These are phyloP conservation scores for Cheirogaleus medius DNA, from an alignment of 2,113 vertebrate genomes.

Conservation along the genomic window DNA sequence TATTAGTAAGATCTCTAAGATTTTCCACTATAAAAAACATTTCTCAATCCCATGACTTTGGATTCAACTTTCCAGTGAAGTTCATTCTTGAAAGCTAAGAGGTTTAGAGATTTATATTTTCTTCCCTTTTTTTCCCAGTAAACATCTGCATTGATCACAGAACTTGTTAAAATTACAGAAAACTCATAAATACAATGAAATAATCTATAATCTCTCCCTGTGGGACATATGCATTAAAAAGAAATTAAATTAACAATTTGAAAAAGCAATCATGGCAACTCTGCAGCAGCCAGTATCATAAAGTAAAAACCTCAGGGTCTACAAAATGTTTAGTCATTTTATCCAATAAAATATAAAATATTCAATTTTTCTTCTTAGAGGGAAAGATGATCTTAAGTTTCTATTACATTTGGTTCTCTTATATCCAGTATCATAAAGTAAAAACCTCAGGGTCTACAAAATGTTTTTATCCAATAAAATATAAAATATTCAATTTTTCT, in stretches of 20 bases:
- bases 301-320: background rate
- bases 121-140: background rate
- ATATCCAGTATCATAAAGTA: constrained; percentile 12
- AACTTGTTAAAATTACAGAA: constrained; percentile 12
- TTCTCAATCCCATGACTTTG: background rate
- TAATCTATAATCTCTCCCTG: background rate
- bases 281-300: background rate
- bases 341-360: constrained; percentile 27
- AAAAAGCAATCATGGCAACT: background rate
- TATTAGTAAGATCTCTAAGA: background rate
- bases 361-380: background rate
- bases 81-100: background rate
- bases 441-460: background rate
- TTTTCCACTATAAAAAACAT: constrained; percentile 34
- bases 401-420: background rate
- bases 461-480: constrained; percentile 21
- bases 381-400: background rate
- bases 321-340: constrained; percentile 2
- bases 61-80: background rate
- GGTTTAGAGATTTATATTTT: background rate
- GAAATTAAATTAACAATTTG: constrained; percentile 44
- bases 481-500: background rate
- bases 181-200: constrained; percentile 26
- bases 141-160: background rate
- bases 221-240: background rate